A percentile compares a stretch with the other conserved stretches of the same genome.
Evolutionary conservation across 1,140 invertebrate species (phyloP).

Genomic region (Hetaerina americana): DNA sequence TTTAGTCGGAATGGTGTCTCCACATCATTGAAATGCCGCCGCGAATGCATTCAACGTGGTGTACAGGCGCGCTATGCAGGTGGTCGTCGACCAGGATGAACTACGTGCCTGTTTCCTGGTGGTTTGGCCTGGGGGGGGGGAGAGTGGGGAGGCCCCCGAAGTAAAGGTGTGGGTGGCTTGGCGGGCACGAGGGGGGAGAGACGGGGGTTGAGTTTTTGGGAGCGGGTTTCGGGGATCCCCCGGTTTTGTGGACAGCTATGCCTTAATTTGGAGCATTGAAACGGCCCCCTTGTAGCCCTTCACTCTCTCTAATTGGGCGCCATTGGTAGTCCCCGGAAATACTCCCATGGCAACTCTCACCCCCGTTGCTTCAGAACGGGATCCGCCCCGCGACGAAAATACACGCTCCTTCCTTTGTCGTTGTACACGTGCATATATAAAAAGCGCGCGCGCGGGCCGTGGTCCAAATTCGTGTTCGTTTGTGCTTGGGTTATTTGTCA

Average conservation of each 20-base stretch:
- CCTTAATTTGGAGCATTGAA: background rate
- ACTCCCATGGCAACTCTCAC: background rate
- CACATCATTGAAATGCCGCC: background rate
- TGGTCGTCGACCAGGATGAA: no score
- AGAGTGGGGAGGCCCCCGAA: no score
- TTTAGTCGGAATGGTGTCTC: no score
- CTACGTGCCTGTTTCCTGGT: no score
- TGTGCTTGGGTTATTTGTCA: no score
- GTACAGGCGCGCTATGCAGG: background rate
- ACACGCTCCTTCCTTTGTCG: slow-evolving; percentile 1
- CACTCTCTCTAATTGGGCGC: background rate
- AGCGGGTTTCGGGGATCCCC: no score
- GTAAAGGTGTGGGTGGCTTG: no score
- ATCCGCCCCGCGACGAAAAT: background rate
- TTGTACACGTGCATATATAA: no score
- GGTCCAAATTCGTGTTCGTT: no score
- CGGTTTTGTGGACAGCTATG: background rate
- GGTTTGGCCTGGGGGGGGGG: no score
- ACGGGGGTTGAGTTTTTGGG: no score
- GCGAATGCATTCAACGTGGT: background rate
- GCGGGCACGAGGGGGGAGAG: background rate
- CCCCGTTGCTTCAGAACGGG: background rate
- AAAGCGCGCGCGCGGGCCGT: no score
- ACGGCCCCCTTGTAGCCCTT: slow-evolving; percentile 1
- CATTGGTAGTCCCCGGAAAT: background rate